Evolutionary conservation across 2,888 invertebrate species (phyloP).

Genomic region (Azorinus chamasolen): DNA sequence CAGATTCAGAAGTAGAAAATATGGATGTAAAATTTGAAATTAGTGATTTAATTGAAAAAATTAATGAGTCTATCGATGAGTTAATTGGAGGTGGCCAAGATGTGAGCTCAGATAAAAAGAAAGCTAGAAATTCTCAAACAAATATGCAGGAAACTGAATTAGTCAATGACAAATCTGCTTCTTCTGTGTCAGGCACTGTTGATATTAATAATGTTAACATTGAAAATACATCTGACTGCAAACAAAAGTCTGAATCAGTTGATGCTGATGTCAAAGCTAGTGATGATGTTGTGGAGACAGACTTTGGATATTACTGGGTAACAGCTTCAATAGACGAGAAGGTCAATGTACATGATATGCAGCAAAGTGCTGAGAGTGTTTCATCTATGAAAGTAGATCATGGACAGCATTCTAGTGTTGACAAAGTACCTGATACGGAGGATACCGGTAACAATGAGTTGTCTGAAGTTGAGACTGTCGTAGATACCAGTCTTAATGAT

Average conservation of each 20-base stretch:
- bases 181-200: no score
- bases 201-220: no score
- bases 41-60: slow-evolving; percentile 39
- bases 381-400: not conserved
- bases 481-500: no score
- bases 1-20: no score
- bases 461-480: not conserved
- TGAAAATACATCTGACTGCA: no score
- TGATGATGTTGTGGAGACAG: slow-evolving; percentile 45
- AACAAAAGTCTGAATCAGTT: no score
- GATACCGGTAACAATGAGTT: no score
- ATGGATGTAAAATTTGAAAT: slow-evolving; percentile 17
- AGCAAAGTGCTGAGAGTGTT: not conserved
- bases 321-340: slow-evolving; percentile 44
- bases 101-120: not conserved
- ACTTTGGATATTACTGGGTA: slow-evolving; percentile 55
- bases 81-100: slow-evolving; percentile 5
- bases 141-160: no score
- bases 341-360: no score
- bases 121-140: not conserved
- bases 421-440: no score
- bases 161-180: no score
- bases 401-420: no score
- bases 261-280: not conserved
- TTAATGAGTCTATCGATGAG: slow-evolving; percentile 52